These are phyloP conservation scores for Corella eumyota DNA, from an alignment of 23 tunicate species.

Conservation along the genomic window DNA sequence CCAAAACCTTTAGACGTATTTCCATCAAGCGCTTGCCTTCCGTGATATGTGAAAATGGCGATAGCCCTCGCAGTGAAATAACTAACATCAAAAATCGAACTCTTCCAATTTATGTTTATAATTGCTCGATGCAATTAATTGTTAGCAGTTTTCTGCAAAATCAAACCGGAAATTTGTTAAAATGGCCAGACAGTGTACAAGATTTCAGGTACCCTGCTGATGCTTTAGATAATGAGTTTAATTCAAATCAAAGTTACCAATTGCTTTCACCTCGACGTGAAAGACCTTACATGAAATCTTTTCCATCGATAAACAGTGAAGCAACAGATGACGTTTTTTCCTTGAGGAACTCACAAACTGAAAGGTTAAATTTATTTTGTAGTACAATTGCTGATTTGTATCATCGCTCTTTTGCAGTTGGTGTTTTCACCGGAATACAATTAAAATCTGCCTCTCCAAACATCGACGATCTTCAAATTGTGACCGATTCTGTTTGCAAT, in stretches of 20 bases:
- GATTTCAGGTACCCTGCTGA: constrained; percentile 40
- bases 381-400: constrained; percentile 17
- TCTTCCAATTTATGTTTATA: constrained; percentile 48
- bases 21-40: constrained; percentile 38
- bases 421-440: constrained; percentile 25
- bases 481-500: constrained; percentile 41
- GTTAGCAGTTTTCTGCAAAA: constrained; percentile 26
- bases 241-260: not conserved
- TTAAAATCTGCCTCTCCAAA: constrained; percentile 21
- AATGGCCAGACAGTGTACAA: constrained; percentile 53
- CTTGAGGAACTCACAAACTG: constrained; percentile 6
- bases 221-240: not conserved
- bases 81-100: constrained; percentile 13
- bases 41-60: not conserved
- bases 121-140: constrained; percentile 56
- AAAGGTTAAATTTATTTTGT: not conserved
- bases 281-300: not conserved
- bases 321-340: constrained; percentile 38
- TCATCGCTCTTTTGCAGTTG: constrained; percentile 40
- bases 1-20: constrained; percentile 16
- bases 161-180: too few relatives aligned
- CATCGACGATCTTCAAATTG: constrained; percentile 52
- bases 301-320: constrained; percentile 3
- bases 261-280: constrained; percentile 12
- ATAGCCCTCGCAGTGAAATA: not conserved